Conservation (phyloP, 1,140 invertebrate species). For the Ladona fulva region DNA sequence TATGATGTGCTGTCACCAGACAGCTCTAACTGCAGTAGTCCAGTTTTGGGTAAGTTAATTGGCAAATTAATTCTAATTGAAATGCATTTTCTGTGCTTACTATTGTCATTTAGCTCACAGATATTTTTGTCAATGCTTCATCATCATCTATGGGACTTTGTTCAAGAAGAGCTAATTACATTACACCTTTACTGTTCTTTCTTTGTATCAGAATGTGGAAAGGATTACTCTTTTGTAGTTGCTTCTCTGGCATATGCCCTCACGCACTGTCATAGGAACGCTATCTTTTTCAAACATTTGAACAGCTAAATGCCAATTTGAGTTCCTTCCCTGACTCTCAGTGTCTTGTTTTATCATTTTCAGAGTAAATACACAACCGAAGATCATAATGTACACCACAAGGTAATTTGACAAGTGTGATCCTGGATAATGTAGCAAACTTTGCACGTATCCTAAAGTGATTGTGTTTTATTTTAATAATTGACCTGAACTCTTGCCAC, state of each 20-base stretch:
- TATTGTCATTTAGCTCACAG: neutral
- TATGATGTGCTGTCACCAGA: constrained; percentile 11
- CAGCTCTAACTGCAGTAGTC: neutral
- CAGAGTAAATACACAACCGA: neutral
- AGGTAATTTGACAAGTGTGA: neutral
- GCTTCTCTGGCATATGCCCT: neutral
- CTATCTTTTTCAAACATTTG: neutral
- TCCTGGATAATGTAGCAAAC: neutral
- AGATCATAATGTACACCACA: neutral
- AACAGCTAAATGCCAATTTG: neutral
- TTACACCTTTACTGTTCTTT: no score
- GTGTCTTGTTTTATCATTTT: constrained; percentile 10
- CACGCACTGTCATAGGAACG: neutral
- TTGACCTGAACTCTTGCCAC: neutral
- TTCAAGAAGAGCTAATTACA: no score
- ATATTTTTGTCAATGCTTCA: neutral
- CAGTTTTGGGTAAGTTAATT: neutral
- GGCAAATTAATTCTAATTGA: neutral
- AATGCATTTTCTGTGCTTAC: neutral
- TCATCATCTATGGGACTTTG: neutral
- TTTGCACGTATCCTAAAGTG: neutral
- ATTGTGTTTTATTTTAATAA: neutral
- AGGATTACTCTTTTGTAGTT: neutral
- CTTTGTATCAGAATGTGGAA: no score
- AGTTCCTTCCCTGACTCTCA: neutral